Conservation (phyloP, 1,140 invertebrate species). For the Fopius arisanus region DNA sequence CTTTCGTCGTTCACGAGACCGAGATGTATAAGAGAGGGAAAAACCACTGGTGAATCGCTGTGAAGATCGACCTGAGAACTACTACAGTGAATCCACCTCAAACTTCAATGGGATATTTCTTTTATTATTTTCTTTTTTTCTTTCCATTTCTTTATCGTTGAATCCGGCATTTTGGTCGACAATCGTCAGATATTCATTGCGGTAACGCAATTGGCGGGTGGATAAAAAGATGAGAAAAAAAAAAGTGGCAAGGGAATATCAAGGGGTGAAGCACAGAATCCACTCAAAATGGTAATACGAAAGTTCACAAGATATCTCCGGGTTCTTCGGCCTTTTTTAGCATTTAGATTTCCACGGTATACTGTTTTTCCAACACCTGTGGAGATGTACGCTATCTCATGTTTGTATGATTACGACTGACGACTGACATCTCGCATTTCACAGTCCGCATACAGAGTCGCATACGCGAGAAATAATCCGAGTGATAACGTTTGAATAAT, state of each 20-base stretch:
- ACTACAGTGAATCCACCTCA: neutral
- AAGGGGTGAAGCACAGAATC: constrained; percentile 5
- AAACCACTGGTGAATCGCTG: neutral
- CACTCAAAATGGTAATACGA: constrained; percentile 48
- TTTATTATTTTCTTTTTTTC: too few species aligned
- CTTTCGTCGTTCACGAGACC: constrained; percentile 29
- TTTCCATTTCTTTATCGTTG: neutral
- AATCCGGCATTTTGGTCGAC: neutral
- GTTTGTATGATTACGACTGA: constrained; percentile 6
- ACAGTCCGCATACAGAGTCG: neutral
- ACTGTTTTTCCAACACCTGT: neutral
- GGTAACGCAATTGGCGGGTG: constrained; percentile 8
- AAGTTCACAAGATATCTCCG: constrained; percentile 39
- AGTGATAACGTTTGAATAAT: neutral
- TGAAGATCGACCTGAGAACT: neutral
- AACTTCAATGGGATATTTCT: neutral
- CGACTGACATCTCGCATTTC: neutral
- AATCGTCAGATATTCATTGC: constrained; percentile 12
- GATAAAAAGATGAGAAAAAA: neutral
- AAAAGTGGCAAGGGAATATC: constrained; percentile 5
- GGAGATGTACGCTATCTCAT: neutral
- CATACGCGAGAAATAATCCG: neutral
- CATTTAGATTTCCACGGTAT: constrained; percentile 26
- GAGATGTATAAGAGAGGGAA: neutral
- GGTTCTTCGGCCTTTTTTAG: constrained; percentile 25